phyloP scores from a whole-genome alignment of 2,888 invertebrate species.

The Lepidocyrtinus sp. region DNA sequence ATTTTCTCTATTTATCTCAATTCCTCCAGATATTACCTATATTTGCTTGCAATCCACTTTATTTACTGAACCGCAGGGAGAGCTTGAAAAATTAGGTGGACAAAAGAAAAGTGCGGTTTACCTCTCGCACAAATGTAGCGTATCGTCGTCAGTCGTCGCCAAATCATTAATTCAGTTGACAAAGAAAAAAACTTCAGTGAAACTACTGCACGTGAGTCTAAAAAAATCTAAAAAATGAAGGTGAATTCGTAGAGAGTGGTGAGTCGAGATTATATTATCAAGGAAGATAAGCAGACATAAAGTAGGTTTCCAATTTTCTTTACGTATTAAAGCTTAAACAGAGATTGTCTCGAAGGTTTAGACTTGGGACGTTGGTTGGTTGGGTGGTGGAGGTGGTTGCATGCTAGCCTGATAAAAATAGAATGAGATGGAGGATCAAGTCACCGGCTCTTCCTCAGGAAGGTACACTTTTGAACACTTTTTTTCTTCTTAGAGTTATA shows the following conservation, averaged over 20 bases:
- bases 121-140: constrained; percentile 13
- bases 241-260: not conserved
- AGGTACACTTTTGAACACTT: not conserved
- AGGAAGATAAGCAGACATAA: constrained; percentile 8
- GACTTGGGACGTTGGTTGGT: too few species aligned
- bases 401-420: constrained; percentile 16
- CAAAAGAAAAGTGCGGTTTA: constrained; percentile 5
- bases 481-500: not conserved
- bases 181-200: not conserved
- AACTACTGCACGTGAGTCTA: not conserved
- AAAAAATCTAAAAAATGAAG: not conserved
- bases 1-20: not conserved
- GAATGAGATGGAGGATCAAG: constrained; percentile 8
- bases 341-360: constrained; percentile 3
- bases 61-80: constrained; percentile 6
- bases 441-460: not conserved
- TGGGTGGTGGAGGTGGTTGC: too few species aligned
- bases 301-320: constrained; percentile 18
- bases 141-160: constrained; percentile 21
- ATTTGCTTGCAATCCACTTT: constrained; percentile 11
- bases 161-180: constrained; percentile 21
- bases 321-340: constrained; percentile 5
- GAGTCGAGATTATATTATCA: not conserved
- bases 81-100: not conserved
- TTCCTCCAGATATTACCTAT: constrained; percentile 14